Conservation (phyloP, 2,888 invertebrate species). For the Odontomyia ornata region DNA sequence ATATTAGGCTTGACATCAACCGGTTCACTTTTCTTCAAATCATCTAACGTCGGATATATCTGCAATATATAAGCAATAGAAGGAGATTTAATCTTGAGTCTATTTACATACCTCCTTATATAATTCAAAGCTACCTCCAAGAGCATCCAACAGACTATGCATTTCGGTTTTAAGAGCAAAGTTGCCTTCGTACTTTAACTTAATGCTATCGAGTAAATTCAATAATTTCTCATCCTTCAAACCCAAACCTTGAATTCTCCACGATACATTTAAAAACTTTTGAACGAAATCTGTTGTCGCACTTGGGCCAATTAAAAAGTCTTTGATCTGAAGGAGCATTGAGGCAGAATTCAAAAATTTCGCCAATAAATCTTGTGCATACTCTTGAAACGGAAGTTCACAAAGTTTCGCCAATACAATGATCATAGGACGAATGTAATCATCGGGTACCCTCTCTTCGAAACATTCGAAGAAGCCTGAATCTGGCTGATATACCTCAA, state of each 20-base stretch:
- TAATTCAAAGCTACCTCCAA: neutral
- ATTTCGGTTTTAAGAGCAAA: neutral
- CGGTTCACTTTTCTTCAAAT: conserved; percentile 59
- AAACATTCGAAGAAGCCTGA: conserved; percentile 49
- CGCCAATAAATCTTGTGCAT: conserved; percentile 55
- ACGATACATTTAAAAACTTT: conserved; percentile 55
- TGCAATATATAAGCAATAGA: conserved; percentile 50
- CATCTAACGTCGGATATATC: conserved; percentile 67
- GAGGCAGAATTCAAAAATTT: conserved; percentile 52
- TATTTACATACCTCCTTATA: conserved; percentile 2
- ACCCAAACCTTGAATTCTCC: conserved; percentile 55
- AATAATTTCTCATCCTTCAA: conserved; percentile 34
- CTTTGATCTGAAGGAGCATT: conserved; percentile 51
- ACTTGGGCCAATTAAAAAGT: conserved; percentile 17
- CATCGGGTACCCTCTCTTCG: conserved; percentile 27
- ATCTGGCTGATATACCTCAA: conserved; percentile 49
- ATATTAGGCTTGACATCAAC: conserved; percentile 68
- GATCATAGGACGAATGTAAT: conserved; percentile 39
- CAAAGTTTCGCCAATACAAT: conserved; percentile 60
- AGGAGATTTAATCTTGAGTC: neutral
- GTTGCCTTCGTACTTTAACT: neutral
- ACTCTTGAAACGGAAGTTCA: conserved; percentile 57
- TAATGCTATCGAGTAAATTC: conserved; percentile 63
- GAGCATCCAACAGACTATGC: neutral
- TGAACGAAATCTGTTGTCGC: neutral